Evolutionary conservation across 2,797 vertebrate genomes (phyloP).

Genomic region (Odontamblyopus lacepedii): DNA sequence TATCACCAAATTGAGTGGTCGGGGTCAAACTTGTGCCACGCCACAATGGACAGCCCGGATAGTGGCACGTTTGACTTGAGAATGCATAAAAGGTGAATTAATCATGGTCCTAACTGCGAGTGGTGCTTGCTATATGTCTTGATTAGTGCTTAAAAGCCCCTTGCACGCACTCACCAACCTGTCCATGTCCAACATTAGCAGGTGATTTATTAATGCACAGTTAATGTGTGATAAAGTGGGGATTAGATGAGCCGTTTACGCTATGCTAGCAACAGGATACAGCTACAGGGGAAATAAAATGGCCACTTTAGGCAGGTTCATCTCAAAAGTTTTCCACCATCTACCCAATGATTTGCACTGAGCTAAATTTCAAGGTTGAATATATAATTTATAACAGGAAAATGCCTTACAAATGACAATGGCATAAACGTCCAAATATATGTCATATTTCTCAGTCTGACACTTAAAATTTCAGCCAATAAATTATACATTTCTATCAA

Average conservation of each 20-base stretch:
- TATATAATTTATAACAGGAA: too few relatives aligned
- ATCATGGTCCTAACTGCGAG: slow-evolving; percentile 39
- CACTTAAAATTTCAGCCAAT: too few relatives aligned
- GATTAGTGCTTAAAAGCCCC: slow-evolving; percentile 18
- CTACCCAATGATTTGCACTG: slow-evolving; percentile 30
- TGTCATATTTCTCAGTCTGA: too few relatives aligned
- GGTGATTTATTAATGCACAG: slow-evolving; percentile 6
- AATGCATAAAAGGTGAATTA: slow-evolving; percentile 45
- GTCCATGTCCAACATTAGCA: slow-evolving; percentile 39
- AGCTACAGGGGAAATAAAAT: background rate
- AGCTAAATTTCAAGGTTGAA: too few relatives aligned
- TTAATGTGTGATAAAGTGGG: slow-evolving; percentile 8
- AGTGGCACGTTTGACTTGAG: slow-evolving; percentile 26
- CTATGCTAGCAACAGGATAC: background rate
- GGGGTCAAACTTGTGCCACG: slow-evolving; percentile 51
- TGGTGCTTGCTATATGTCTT: slow-evolving; percentile 22
- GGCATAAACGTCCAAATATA: too few relatives aligned
- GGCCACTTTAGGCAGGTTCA: background rate
- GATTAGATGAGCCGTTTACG: background rate
- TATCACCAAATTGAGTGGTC: slow-evolving; percentile 49
- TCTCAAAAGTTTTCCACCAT: background rate
- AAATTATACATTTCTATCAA: too few relatives aligned
- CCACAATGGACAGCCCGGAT: slow-evolving; percentile 44
- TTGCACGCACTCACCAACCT: slow-evolving; percentile 21
- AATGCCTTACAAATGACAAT: too few relatives aligned